Evolutionary conservation across 2,113 vertebrate genomes (phyloP).

Genomic region (Bubo blakistoni): DNA sequence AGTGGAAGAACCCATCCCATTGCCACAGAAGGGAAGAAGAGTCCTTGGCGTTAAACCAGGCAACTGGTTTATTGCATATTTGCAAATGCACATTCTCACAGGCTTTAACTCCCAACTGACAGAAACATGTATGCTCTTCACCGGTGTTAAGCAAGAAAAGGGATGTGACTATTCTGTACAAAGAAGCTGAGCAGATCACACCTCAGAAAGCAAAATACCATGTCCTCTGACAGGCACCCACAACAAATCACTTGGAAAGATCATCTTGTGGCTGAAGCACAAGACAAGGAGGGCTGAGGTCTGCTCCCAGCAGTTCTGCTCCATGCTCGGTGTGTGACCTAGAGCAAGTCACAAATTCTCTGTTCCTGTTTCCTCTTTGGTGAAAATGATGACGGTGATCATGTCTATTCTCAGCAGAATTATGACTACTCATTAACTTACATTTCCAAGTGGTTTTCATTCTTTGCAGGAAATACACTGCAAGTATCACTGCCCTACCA

Average conservation of each 20-base stretch:
- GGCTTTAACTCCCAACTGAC: neutral
- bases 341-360: constrained; percentile 43
- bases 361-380: constrained; percentile 31
- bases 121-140: neutral
- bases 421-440: neutral
- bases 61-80: neutral
- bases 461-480: neutral
- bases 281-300: neutral
- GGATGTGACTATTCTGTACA: neutral
- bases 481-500: neutral
- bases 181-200: neutral
- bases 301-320: neutral
- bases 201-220: neutral
- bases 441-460: neutral
- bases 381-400: neutral
- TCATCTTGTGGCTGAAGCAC: constrained; percentile 22
- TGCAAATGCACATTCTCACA: neutral
- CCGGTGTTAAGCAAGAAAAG: neutral
- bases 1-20: neutral
- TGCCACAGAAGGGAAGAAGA: neutral
- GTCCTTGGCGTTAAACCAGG: neutral
- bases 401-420: neutral
- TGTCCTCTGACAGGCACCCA: neutral
- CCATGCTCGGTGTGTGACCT: neutral
- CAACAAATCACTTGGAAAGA: neutral